Evolutionary conservation across 2,888 invertebrate species (phyloP).

Genomic region (Philhelius pedissequus): DNA sequence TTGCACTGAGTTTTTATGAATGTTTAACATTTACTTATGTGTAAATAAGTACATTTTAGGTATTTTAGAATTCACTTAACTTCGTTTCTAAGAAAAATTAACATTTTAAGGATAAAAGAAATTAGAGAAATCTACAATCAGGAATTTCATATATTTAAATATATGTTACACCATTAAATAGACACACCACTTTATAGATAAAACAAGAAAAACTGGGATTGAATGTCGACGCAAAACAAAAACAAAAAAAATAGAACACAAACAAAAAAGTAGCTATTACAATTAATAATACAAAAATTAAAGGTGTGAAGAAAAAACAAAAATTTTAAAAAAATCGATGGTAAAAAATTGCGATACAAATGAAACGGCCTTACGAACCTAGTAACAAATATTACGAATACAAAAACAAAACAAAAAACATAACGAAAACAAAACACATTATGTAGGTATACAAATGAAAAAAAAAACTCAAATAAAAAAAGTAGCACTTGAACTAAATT

Average conservation of each 20-base stretch:
- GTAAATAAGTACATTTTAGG: slow-evolving; percentile 41
- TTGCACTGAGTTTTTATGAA: slow-evolving; percentile 67
- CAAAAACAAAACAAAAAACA: slow-evolving; percentile 63
- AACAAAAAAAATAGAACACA: background rate
- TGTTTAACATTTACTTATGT: slow-evolving; percentile 54
- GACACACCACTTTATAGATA: slow-evolving; percentile 14
- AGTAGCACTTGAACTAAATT: slow-evolving; percentile 39
- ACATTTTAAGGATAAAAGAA: slow-evolving; percentile 11
- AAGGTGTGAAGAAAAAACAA: background rate
- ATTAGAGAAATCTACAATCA: slow-evolving; percentile 68
- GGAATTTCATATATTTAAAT: slow-evolving; percentile 70
- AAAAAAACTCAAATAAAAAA: slow-evolving; percentile 24
- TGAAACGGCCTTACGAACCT: slow-evolving; percentile 70
- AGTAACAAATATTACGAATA: slow-evolving; percentile 73
- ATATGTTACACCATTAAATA: slow-evolving; percentile 58
- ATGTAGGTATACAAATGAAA: slow-evolving; percentile 43
- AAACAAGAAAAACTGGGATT: slow-evolving; percentile 54
- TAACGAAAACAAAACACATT: slow-evolving; percentile 18
- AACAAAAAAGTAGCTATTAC: background rate
- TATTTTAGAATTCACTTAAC: slow-evolving; percentile 41
- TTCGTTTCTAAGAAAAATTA: slow-evolving; percentile 26
- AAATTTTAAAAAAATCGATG: slow-evolving; percentile 17
- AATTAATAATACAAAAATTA: slow-evolving; percentile 37
- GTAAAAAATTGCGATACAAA: slow-evolving; percentile 68
- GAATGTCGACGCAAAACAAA: slow-evolving; percentile 50